Evolutionary conservation across 2,888 invertebrate genomes (phyloP), one percentile per base, ranked within the genome.

Genomic region (Polia nebulosa): DNA sequence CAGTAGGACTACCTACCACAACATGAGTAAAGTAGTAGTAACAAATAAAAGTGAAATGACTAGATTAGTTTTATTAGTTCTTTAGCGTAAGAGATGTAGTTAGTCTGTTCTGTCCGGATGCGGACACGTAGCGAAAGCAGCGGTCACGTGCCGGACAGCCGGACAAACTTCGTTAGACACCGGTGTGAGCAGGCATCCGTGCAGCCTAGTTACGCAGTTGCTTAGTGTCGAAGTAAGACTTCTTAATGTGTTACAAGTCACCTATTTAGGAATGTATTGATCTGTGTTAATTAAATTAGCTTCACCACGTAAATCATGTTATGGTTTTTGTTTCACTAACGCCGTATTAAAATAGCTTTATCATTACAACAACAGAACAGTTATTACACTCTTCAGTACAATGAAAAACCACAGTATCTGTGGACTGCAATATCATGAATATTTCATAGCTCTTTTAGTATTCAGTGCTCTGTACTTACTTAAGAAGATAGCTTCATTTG

Each of bases 151-250:
- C 29, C 34, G 13, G 44, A 47, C 56, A 13, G 29, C n/a, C 44
- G 36, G 17, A 56, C 69, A n/a, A 57, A 51, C 51, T 75, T 51
- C 39, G 45, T 63, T 56, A 55, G 36, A n/a, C 20, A 17, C 74
- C 55, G 62, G 45, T 58, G 74, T 22, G 41, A 27, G 9, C 29
- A 17, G 15, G 20, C 45, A n/a, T 13, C 15, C 44, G n/a, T 55
- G 51, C 39, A 49, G 55, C 25, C 20, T 25, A 39, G 51, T 36
- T 47, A 13, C 15, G 22, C 29, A 32, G 17, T 44, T 53, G 20
- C 25, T 17, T n/a, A 49, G 13, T 49, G 39, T n/a, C 5, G 3
- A 49, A 71, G 47, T 32, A 27, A 45, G 9, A 8, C 2, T 17
- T 20, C 25, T 11, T 22, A 8, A 6, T 27, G n/a, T 60, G 34